Conservation (phyloP, 2,113 vertebrate genomes). For the Poeciliopsis retropinna region DNA sequence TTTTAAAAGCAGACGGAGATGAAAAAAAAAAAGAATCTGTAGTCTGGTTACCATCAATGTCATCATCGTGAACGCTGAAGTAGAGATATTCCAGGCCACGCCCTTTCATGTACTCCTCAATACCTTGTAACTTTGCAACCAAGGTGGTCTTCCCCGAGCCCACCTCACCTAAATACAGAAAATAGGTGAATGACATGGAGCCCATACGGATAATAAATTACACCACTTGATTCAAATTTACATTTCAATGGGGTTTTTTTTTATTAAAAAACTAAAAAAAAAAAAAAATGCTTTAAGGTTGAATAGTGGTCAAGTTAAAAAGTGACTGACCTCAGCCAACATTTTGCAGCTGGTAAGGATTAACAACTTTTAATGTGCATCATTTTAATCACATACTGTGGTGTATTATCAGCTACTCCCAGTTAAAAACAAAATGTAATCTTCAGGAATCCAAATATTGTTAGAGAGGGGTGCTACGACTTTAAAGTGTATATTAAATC, state of each 20-base stretch:
- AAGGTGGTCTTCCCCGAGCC: conserved; percentile 97
- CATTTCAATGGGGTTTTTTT: neutral
- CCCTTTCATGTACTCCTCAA: conserved; percentile 97
- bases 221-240: neutral
- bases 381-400: too few species aligned
- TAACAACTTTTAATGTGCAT: neutral
- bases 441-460: neutral
- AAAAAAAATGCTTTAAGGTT: neutral
- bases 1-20: neutral
- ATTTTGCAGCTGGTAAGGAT: neutral
- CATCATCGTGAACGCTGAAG: conserved; percentile 95
- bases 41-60: conserved; percentile 90
- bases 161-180: conserved; percentile 88
- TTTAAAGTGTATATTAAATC: neutral
- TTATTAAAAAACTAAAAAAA: too few species aligned
- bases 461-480: neutral
- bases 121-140: conserved; percentile 94
- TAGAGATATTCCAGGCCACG: conserved; percentile 98
- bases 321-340: neutral
- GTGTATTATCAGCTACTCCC: too few species aligned
- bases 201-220: neutral
- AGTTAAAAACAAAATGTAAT: too few species aligned
- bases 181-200: neutral
- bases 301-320: neutral
- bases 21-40: neutral